Conservation (phyloP, 2,888 invertebrate species). For the Nemotelus pantherinus region DNA sequence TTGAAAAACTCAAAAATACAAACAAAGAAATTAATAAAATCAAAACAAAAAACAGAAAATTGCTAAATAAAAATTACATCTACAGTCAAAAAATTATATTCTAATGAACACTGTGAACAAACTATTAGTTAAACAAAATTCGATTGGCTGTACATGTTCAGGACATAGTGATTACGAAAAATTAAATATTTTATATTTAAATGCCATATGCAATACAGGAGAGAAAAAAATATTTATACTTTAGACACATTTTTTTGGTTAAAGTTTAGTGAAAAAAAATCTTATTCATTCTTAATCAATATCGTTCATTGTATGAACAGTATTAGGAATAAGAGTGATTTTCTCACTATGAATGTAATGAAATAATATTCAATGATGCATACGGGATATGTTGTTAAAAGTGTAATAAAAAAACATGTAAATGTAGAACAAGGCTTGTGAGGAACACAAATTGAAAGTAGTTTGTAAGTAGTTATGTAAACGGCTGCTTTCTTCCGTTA, state of each 20-base stretch:
- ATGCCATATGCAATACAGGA: not conserved
- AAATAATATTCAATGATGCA: too few relatives aligned
- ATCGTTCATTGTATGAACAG: slow-evolving; percentile 40
- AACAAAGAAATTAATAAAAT: not conserved
- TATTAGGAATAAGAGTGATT: slow-evolving; percentile 30
- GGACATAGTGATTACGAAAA: slow-evolving; percentile 16
- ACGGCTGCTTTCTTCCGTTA: slow-evolving; percentile 3
- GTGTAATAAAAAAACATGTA: not conserved
- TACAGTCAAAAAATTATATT: slow-evolving; percentile 12
- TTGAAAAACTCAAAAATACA: not conserved
- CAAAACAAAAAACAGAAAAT: slow-evolving; percentile 13
- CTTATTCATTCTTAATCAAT: slow-evolving; percentile 32
- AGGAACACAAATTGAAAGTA: not conserved
- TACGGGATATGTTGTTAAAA: too few relatives aligned
- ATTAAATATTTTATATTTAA: slow-evolving; percentile 2
- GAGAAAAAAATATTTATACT: slow-evolving; percentile 14
- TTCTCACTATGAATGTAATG: not conserved
- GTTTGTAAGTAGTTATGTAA: not conserved
- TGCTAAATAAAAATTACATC: not conserved
- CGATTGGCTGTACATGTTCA: slow-evolving; percentile 32
- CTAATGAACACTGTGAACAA: slow-evolving; percentile 35
- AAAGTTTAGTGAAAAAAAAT: slow-evolving; percentile 26
- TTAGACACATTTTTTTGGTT: not conserved
- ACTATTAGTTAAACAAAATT: slow-evolving; percentile 10
- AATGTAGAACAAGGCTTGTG: slow-evolving; percentile 24